Conservation (phyloP, 2,888 invertebrate species). For the Syrista parreyssii region DNA sequence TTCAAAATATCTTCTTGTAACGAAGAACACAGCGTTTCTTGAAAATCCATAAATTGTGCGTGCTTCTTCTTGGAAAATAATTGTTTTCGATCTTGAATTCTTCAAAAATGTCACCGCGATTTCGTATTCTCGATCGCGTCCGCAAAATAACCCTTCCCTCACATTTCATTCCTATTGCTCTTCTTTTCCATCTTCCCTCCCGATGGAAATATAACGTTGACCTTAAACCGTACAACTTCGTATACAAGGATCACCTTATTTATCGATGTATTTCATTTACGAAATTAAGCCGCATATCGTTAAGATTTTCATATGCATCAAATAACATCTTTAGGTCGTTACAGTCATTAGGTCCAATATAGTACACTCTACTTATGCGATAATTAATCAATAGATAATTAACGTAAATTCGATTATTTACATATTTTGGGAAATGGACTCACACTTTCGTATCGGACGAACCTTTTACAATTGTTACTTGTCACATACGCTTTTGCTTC, state of each 20-base stretch:
- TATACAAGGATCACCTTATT: not conserved
- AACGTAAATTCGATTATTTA: constrained; percentile 10
- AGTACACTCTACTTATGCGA: constrained; percentile 30
- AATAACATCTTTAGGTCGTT: constrained; percentile 37
- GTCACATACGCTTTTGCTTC: constrained; percentile 8
- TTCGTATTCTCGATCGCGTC: not conserved
- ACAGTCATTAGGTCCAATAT: constrained; percentile 39
- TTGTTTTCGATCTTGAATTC: not conserved
- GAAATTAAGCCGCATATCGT: constrained; percentile 18
- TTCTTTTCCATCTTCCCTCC: not conserved
- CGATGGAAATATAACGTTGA: not conserved
- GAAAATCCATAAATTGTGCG: not conserved
- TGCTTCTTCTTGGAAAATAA: not conserved
- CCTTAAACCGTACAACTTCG: not conserved
- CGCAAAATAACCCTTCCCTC: not conserved
- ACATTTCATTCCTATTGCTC: constrained; percentile 1
- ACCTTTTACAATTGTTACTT: not conserved
- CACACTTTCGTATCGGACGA: not conserved
- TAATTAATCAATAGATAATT: constrained; percentile 5
- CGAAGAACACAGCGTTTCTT: not conserved
- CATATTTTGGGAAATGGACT: constrained; percentile 12
- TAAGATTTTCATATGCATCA: constrained; percentile 11
- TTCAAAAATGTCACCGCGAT: not conserved
- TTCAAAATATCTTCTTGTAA: not conserved
- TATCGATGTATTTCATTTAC: not conserved